These are phyloP conservation scores for Drosophila paulistorum DNA, from an alignment of 1,140 invertebrate genomes.

Conservation along the genomic window DNA sequence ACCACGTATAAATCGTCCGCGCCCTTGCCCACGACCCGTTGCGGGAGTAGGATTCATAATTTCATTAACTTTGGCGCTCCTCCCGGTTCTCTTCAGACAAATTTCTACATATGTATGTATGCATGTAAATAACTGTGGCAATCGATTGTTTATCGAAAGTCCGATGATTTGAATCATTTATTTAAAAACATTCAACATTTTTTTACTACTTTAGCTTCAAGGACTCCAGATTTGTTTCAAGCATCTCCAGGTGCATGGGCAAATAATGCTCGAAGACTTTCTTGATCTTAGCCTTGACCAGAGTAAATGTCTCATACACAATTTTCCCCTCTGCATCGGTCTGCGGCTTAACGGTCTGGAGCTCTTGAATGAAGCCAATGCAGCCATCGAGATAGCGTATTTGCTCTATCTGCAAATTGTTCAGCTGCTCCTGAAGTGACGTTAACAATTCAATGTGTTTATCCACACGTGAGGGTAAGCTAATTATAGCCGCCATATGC, in stretches of 20 bases:
- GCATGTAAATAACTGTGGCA: too few relatives aligned
- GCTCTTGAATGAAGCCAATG: constrained; percentile 35
- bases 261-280: constrained; percentile 32
- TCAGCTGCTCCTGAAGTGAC: constrained; percentile 32
- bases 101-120: too few relatives aligned
- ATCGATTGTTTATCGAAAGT: not conserved
- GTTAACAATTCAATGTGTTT: constrained; percentile 32
- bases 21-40: constrained; percentile 30
- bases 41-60: constrained; percentile 34
- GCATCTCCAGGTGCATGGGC: constrained; percentile 30
- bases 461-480: constrained; percentile 35
- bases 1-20: constrained; percentile 62
- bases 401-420: constrained; percentile 37
- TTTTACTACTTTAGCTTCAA: not conserved
- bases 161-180: not conserved
- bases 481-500: constrained; percentile 30
- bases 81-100: not conserved
- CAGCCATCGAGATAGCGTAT: constrained; percentile 33
- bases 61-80: constrained; percentile 40
- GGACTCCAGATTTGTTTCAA: constrained; percentile 28
- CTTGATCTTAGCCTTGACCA: constrained; percentile 38
- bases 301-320: constrained; percentile 28
- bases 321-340: constrained; percentile 21
- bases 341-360: constrained; percentile 14
- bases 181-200: not conserved